These are phyloP conservation scores for Eidolon helvum DNA, from an alignment of 2,113 vertebrate genomes.

Conservation along the genomic window DNA sequence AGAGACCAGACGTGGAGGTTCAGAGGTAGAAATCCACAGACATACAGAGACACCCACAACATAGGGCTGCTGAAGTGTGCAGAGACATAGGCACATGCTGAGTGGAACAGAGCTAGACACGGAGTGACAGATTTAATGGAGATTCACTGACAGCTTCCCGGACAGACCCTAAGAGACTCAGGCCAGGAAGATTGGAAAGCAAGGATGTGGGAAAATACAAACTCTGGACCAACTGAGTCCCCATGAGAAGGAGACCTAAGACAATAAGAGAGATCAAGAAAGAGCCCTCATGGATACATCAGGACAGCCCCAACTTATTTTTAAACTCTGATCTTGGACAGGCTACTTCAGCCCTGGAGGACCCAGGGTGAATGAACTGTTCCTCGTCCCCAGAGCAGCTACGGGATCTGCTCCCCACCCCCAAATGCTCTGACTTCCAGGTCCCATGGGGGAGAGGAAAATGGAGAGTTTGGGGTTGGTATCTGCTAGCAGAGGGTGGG, in stretches of 20 bases:
- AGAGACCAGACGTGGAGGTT: background rate
- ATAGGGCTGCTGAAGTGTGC: background rate
- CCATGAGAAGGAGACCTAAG: background rate
- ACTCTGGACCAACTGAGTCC: background rate
- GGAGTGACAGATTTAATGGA: background rate
- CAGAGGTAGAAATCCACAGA: background rate
- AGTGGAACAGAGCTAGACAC: background rate
- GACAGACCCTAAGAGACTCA: background rate
- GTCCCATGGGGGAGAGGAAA: background rate
- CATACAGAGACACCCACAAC: background rate
- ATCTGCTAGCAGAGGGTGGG: background rate
- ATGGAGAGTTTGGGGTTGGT: constrained; percentile 26
- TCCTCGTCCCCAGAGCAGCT: constrained; percentile 55
- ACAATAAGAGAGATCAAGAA: background rate
- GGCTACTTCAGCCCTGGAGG: constrained; percentile 57
- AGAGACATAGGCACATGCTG: background rate
- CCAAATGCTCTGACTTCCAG: constrained; percentile 53
- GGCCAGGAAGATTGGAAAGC: background rate
- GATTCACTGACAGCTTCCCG: background rate
- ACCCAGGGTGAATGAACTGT: constrained; percentile 71
- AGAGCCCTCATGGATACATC: background rate
- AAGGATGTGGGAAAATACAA: background rate
- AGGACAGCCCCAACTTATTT: constrained; percentile 66
- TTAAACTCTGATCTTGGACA: constrained; percentile 71
- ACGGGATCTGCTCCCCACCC: background rate